phyloP scores from a whole-genome alignment of 2,888 invertebrate genomes.

The Perithous albicinctus region DNA sequence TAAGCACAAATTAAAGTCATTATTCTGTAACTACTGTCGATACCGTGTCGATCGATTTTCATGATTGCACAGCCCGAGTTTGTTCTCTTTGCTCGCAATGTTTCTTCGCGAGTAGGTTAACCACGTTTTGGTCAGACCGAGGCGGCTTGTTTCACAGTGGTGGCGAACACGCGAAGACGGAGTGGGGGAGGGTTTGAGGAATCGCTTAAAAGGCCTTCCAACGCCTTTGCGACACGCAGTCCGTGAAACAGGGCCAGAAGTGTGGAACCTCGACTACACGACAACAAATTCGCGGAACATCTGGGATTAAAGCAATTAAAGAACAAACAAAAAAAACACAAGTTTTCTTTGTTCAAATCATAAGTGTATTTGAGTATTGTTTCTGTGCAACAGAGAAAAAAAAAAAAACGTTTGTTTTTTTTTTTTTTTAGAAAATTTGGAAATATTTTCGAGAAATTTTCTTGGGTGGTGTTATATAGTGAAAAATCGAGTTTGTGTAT shows the following conservation, averaged over 20 bases:
- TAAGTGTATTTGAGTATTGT: slow-evolving; percentile 38
- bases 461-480: neutral
- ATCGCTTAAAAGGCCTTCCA: slow-evolving; percentile 82
- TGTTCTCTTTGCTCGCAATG: slow-evolving; percentile 2
- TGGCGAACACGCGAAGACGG: slow-evolving; percentile 64
- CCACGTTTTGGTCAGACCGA: slow-evolving; percentile 68
- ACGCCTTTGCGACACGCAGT: slow-evolving; percentile 82
- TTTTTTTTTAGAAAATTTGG: neutral
- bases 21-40: slow-evolving; percentile 8
- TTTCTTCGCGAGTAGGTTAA: slow-evolving; percentile 30
- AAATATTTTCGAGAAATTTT: neutral
- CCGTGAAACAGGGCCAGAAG: slow-evolving; percentile 73
- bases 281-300: neutral
- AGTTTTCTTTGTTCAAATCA: slow-evolving; percentile 17
- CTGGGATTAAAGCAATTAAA: slow-evolving; percentile 13
- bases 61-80: slow-evolving; percentile 9
- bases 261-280: slow-evolving; percentile 48
- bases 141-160: slow-evolving; percentile 71
- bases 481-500: neutral
- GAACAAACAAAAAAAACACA: slow-evolving; percentile 2
- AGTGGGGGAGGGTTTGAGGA: slow-evolving; percentile 73
- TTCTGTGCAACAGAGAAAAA: slow-evolving; percentile 20
- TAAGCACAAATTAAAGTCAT: neutral
- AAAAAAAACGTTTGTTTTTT: neutral
- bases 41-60: slow-evolving; percentile 31